Conservation (phyloP, 2,888 invertebrate genomes). For the Nebria salina region DNA sequence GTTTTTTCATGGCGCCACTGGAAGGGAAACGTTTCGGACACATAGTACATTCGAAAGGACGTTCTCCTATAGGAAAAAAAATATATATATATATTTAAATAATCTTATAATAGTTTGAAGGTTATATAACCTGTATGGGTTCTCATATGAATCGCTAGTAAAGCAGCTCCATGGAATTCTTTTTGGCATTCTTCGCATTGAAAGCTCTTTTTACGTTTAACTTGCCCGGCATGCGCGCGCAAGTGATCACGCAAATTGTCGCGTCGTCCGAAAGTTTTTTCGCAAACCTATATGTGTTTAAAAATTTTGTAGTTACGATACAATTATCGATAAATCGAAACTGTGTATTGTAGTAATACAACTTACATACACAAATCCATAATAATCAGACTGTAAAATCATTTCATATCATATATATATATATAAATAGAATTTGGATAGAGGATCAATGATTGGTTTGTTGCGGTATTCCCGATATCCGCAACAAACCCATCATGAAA, state of each 20-base stretch:
- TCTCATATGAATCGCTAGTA: conserved; percentile 72
- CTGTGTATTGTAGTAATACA: conserved; percentile 51
- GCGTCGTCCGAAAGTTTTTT: conserved; percentile 72
- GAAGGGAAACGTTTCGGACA: conserved; percentile 80
- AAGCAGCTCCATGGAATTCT: conserved; percentile 71
- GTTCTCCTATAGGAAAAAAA: conserved; percentile 56
- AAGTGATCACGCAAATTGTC: conserved; percentile 79
- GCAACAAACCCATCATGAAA: background rate
- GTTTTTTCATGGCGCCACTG: conserved; percentile 80
- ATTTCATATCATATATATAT: conserved; percentile 5
- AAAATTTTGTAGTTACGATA: conserved; percentile 4
- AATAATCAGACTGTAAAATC: conserved; percentile 14
- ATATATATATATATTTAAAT: background rate
- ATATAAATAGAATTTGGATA: background rate
- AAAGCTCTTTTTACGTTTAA: conserved; percentile 66
- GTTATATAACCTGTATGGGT: conserved; percentile 71
- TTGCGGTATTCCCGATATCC: background rate
- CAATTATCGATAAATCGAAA: conserved; percentile 1
- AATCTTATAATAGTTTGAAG: background rate
- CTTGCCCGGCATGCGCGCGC: conserved; percentile 72
- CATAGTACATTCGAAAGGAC: conserved; percentile 75
- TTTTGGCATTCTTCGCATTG: conserved; percentile 73
- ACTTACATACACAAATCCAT: conserved; percentile 3
- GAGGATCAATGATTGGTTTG: background rate
- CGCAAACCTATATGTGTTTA: conserved; percentile 68